Conservation (phyloP, 2,888 invertebrate genomes). For the Tillus elongatus region DNA sequence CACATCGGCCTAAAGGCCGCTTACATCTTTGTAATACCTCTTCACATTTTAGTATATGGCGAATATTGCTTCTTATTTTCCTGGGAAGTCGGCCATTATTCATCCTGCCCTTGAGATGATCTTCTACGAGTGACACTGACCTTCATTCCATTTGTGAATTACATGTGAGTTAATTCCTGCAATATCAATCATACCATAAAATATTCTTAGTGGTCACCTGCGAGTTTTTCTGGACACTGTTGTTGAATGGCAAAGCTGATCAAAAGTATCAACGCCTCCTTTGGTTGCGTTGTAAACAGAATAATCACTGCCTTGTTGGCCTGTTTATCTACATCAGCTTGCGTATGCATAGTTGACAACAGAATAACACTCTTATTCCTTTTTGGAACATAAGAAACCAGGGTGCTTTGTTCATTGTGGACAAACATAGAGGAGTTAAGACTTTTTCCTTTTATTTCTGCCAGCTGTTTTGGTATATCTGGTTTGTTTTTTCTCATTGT, state of each 20-base stretch:
- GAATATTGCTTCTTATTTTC: conserved; percentile 6
- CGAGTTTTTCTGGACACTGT: conserved; percentile 10
- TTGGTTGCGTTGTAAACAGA: conserved; percentile 5
- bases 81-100: conserved; percentile 10
- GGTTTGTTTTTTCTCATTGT: too few species aligned
- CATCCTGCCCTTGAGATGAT: conserved; percentile 7
- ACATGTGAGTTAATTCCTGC: conserved; percentile 9
- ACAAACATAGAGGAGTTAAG: conserved; percentile 4
- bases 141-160: conserved; percentile 9
- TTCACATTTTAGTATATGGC: too few species aligned
- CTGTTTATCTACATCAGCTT: conserved; percentile 4
- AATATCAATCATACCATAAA: too few species aligned
- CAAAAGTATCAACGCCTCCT: conserved; percentile 4
- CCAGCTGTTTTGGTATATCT: conserved; percentile 2
- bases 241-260: conserved; percentile 7
- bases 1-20: conserved; percentile 1
- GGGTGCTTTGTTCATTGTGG: too few species aligned
- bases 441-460: conserved; percentile 4
- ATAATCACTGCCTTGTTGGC: conserved; percentile 2
- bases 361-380: neutral
- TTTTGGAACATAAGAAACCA: conserved; percentile 6
- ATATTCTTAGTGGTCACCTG: conserved; percentile 11
- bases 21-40: neutral
- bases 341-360: too few species aligned
- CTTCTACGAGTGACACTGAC: conserved; percentile 6